Percentiles rank a stretch among this genome's conserved stretches.
Conservation (phyloP, 53 echinoderm and acorn worm genomes). For the Antedon mediterranea region DNA sequence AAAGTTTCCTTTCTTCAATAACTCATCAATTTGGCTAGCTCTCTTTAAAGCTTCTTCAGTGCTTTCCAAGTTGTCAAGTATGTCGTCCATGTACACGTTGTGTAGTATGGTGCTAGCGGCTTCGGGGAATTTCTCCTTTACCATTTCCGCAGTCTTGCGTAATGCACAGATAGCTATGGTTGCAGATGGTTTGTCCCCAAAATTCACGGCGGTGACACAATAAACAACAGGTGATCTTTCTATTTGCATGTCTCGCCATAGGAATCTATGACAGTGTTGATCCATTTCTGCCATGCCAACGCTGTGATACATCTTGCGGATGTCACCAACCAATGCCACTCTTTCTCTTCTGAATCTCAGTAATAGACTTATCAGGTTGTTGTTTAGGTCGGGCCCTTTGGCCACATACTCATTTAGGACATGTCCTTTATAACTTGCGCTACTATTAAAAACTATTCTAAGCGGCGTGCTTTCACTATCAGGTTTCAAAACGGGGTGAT, state of each 20-base stretch:
- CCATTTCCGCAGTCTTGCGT: conserved; percentile 19
- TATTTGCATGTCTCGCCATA: conserved; percentile 21
- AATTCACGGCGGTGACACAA: conserved; percentile 24
- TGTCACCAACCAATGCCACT: conserved; percentile 23
- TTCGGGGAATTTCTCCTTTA: conserved; percentile 5
- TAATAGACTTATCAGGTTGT: conserved; percentile 18
- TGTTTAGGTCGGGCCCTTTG: conserved; percentile 24
- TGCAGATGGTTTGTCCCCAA: conserved; percentile 27
- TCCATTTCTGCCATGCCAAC: conserved; percentile 8
- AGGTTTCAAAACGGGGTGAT: conserved; percentile 21
- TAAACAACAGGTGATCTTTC: conserved; percentile 6
- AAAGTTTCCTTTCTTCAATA: too few relatives aligned
- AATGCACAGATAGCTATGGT: conserved; percentile 25
- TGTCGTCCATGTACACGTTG: conserved; percentile 37
- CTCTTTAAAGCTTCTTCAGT: too few relatives aligned
- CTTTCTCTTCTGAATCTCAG: conserved; percentile 21
- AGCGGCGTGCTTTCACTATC: conserved; percentile 29
- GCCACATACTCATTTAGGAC: conserved; percentile 25
- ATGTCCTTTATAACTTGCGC: conserved; percentile 21
- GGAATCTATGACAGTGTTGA: conserved; percentile 24
- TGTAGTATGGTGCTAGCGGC: conserved; percentile 14
- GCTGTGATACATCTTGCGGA: conserved; percentile 25
- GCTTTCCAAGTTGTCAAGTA: too few relatives aligned
- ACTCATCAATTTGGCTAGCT: too few relatives aligned
- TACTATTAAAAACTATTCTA: conserved; percentile 21